Base-by-base conservation (phyloP, 2,888 invertebrate species). In the Morpho achilles region DNA sequence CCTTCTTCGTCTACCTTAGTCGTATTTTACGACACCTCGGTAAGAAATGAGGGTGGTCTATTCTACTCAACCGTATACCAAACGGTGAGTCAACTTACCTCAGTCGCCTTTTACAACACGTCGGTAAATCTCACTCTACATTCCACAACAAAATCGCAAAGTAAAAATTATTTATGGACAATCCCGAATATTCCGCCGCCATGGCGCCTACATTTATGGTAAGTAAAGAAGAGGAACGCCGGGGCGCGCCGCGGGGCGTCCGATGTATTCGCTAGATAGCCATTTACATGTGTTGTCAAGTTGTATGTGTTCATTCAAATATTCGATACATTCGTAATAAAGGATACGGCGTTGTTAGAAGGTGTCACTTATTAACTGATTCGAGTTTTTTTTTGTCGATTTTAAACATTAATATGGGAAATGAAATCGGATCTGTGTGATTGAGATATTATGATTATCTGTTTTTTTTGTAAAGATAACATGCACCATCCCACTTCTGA, bases 241-340 rank as follows among this genome's bases (percentile, higher is more conserved):
- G 65, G 74, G 79, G 74, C 73, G 77, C 87, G 73, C 88, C 69
- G 74, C 87, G 78, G 89, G 89, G 84, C 74, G 84, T 70, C 87
- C 80, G 89, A 89, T 89, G 80, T 81, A 73, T 77, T 73, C 78
- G 77, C 81, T 78, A 83, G 89, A 89, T 89, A 89, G 77, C 83
- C 71, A 76, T 77, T 54, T 84, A 89, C 89, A 89, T 84, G 79
- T 89, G 89, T 89, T 89, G 87, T 88, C 89, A 87, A 87, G 85
- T 89, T 88, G 89, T 89, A 88, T 79, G 84, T 85, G 87, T 88
- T 87, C 86, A 87, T 87, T 84, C 86, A 79, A 89, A 87, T 87
- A 84, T 83, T 82, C 82, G 80, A 77, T 75, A 82, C 75, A 87
- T 87, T 84, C 84, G 80, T 84, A 78, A 82, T 80, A 64, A 64